Percentiles rank a stretch among this genome's conserved stretches.
Conservation (phyloP, 2,888 invertebrate genomes). For the Meliscaeva auricollis region DNA sequence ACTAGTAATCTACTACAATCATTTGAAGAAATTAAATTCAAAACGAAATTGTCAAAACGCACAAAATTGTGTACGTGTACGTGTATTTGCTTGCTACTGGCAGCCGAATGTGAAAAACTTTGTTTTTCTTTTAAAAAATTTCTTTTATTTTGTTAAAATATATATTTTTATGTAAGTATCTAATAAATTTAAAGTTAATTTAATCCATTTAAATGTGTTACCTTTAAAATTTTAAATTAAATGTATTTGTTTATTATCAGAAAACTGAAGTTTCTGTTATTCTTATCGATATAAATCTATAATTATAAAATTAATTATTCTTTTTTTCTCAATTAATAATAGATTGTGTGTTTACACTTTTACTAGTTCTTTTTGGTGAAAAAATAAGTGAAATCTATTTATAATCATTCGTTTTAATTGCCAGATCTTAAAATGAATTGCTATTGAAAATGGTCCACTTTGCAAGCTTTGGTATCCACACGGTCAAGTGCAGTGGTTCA, state of each 20-base stretch:
- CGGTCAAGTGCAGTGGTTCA: slow-evolving; percentile 26
- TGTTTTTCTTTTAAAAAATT: slow-evolving; percentile 78
- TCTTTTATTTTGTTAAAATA: slow-evolving; percentile 77
- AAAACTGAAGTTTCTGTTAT: background rate
- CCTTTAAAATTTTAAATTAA: background rate
- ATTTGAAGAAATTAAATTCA: background rate
- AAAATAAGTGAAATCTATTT: background rate
- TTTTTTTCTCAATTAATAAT: background rate
- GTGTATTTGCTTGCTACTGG: slow-evolving; percentile 75
- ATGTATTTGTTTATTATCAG: slow-evolving; percentile 2
- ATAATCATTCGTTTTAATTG: background rate
- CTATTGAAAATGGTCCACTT: background rate
- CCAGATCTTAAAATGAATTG: background rate
- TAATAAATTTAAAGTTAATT: background rate
- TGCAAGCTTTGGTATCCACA: background rate
- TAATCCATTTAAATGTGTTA: background rate
- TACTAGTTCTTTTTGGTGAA: background rate
- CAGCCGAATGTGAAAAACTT: slow-evolving; percentile 78
- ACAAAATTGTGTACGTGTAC: slow-evolving; percentile 78
- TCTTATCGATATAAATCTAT: background rate
- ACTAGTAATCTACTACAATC: slow-evolving; percentile 26
- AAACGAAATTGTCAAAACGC: slow-evolving; percentile 65
- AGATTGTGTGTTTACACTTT: background rate
- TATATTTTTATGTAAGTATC: slow-evolving; percentile 76
- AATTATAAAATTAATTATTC: background rate